These are phyloP conservation scores for Rousettus leschenaultii DNA, from an alignment of 2,113 vertebrate genomes.

Conservation along the genomic window DNA sequence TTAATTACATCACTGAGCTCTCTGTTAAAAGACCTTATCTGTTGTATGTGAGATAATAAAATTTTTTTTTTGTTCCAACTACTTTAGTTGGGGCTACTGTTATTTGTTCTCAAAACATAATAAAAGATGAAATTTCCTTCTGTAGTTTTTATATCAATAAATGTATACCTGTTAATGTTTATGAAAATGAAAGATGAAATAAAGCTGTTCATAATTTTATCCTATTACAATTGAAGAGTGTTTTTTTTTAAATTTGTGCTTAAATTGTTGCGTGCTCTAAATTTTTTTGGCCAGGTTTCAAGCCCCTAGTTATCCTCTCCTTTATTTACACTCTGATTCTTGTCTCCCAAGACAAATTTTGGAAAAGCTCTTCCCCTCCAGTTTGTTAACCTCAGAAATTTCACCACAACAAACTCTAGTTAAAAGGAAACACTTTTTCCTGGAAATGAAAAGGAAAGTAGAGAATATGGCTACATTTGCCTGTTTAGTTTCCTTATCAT, in stretches of 20 bases:
- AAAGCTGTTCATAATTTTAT: background rate
- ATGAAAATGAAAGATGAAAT: background rate
- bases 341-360: constrained; percentile 34
- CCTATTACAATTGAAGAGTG: background rate
- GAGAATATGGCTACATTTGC: background rate
- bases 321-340: background rate
- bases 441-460: background rate
- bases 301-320: background rate
- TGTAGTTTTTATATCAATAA: background rate
- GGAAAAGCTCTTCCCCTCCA: background rate
- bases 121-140: background rate
- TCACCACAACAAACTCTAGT: background rate
- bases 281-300: background rate
- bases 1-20: background rate
- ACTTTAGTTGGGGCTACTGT: background rate
- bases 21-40: background rate
- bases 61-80: background rate
- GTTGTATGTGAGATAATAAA: background rate
- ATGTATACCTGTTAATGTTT: background rate
- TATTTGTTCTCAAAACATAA: background rate
- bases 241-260: background rate
- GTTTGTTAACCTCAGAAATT: constrained; percentile 15
- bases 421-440: background rate
- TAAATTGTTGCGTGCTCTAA: background rate
- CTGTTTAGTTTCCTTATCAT: constrained; percentile 1